Conservation (phyloP, 92 coral and sea anemone genomes). For the Pocillopora meandrina region DNA sequence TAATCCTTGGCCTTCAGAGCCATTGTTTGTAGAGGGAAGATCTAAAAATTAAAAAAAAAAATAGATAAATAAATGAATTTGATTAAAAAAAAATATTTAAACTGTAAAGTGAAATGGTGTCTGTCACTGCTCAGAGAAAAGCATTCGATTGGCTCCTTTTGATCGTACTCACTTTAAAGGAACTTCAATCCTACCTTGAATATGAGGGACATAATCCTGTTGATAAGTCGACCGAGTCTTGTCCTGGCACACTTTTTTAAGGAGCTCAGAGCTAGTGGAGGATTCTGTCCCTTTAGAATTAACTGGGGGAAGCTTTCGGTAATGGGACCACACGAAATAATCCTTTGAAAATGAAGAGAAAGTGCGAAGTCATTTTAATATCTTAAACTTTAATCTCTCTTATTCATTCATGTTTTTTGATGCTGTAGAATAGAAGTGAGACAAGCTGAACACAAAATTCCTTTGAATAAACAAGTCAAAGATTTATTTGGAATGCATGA, state of each 20-base stretch:
- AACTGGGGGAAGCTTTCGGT: slow-evolving; percentile 75
- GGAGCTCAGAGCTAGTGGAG: slow-evolving; percentile 60
- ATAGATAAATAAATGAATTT: not conserved
- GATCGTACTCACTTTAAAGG: not conserved
- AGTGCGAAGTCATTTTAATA: not conserved
- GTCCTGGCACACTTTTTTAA: slow-evolving; percentile 77
- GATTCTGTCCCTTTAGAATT: slow-evolving; percentile 11
- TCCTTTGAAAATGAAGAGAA: slow-evolving; percentile 41
- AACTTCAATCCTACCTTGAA: slow-evolving; percentile 1
- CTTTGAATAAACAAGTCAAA: too few species aligned
- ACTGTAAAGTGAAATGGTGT: not conserved
- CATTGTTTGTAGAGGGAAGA: not conserved
- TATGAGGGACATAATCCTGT: slow-evolving; percentile 58
- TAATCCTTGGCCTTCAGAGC: not conserved
- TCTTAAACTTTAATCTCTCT: too few species aligned
- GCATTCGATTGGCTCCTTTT: not conserved
- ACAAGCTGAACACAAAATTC: too few species aligned
- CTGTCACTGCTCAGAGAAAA: not conserved
- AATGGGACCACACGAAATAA: slow-evolving; percentile 82
- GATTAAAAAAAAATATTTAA: not conserved
- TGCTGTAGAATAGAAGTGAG: too few species aligned
- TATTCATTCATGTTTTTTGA: too few species aligned
- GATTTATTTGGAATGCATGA: too few species aligned
- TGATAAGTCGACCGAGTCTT: slow-evolving; percentile 78
- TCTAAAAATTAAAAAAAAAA: not conserved